A percentile compares a stretch with the other conserved stretches of the same genome.
These are phyloP conservation scores for Plebejus anna DNA, from an alignment of 2,888 invertebrate genomes.

Conservation along the genomic window DNA sequence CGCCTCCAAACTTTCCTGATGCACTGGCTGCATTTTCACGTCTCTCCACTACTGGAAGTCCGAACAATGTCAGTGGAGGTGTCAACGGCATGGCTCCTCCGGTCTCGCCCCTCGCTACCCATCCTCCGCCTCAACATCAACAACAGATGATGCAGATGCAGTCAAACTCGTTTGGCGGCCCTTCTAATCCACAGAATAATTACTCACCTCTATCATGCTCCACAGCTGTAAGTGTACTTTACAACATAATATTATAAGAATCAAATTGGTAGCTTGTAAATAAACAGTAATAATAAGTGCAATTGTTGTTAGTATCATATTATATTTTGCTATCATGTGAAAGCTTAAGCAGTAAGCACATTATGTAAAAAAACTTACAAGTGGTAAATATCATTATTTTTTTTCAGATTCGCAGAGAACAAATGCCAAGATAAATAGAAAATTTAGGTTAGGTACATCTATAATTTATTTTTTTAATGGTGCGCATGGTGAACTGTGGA, in stretches of 20 bases:
- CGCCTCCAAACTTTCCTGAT: constrained; percentile 96
- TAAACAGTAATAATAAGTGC: not conserved
- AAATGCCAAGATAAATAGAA: constrained; percentile 77
- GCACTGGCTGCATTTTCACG: constrained; percentile 93
- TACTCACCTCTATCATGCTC: constrained; percentile 71
- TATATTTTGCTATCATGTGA: too few species aligned
- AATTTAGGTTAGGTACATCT: constrained; percentile 70
- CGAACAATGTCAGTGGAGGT: constrained; percentile 57
- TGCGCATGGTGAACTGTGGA: constrained; percentile 78
- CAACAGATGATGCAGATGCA: constrained; percentile 55
- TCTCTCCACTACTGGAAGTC: constrained; percentile 85
- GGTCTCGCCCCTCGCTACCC: constrained; percentile 69
- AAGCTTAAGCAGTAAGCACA: too few species aligned
- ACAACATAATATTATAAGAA: not conserved
- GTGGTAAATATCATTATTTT: constrained; percentile 21
- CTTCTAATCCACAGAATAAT: constrained; percentile 63
- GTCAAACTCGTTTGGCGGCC: constrained; percentile 59
- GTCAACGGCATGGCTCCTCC: constrained; percentile 55
- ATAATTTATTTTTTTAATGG: constrained; percentile 80
- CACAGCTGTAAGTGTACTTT: constrained; percentile 61
- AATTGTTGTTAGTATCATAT: too few species aligned
- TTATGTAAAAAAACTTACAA: too few species aligned
- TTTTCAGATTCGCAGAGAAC: constrained; percentile 76
- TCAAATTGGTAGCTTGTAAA: not conserved
- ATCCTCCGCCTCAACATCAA: constrained; percentile 61